Base-by-base conservation (phyloP, 2,113 vertebrate species). In the Gopherus flavomarginatus region DNA sequence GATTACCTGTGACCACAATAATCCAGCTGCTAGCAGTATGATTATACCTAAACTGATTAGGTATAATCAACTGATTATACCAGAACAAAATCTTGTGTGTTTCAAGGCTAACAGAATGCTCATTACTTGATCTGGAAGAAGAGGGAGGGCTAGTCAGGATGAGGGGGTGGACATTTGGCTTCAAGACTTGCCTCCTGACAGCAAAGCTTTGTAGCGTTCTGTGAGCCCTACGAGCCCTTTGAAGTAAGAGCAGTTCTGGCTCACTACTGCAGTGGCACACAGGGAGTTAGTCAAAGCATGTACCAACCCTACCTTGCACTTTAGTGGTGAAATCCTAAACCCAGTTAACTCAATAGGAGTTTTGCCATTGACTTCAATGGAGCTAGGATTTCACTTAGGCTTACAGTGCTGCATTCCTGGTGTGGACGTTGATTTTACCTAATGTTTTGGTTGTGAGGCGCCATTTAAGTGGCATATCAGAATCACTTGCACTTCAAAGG, bases 401-500 rank as follows among this genome's bases (percentile, higher is more conserved):
- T 89, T 84, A 89, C 38, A 35, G 21, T 35, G 89, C 90, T 92
- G 29, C 38, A 86, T 92, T 94, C 62, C 10, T 44, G 77, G 13
- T 82, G 56, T n/a, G 69, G 38, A 75, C 11, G 49, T 87, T 84
- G 82, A 38, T 87, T 93, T 87, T 35, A 86, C 87, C 11, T 84
- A 54, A 2, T 52, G 19, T 80, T 69, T 92, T n/a, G 72, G 1
- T 69, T 82, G 85, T 77, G 50, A 92, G 88, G 72, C 6, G 49
- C 53, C 47, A 47, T 17, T 93, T 92, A 17, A 69, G 79, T 89
- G 93, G 72, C 50, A 94, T 90, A 78, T 0, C 8, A 92, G 24
- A 42, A 93, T 93, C 54, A 83, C 57, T 80, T 69, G 62, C 13
- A 24, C 53, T 93, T 95, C 90, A 95, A 93, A 96, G 91, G 29